Base-by-base conservation (phyloP, 2,113 vertebrate species). In the Psephotus haematonotus region DNA sequence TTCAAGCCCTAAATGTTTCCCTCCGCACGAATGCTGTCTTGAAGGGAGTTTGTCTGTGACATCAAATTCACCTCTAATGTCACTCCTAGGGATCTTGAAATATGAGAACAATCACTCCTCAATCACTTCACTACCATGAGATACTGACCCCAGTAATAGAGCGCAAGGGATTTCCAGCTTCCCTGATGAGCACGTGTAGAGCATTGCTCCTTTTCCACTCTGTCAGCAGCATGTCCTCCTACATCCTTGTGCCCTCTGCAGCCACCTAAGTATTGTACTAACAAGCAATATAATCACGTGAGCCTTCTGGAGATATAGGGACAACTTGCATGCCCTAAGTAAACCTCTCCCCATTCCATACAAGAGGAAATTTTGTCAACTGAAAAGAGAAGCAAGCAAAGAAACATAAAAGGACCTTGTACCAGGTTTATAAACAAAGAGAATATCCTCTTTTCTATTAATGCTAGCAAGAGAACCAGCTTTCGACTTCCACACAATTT, bases 21-120 rank as follows among this genome's bases (percentile, higher is more conserved):
- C 8, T 74, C 17, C 64, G 11, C 10, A 11, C 9, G 4, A 80
- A 7, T 20, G 72, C 17, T 82, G 39, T 43, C 17, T 69, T 52
- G 55, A 89, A 91, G 10, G 3, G 6, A 76, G 15, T 67, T 84
- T 82, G 60, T 17, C 74, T 79, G 4, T 44, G 70, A 76, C 52
- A 91, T n/a, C 44, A 85, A 69, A 82, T 62, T 93, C 47, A 62
- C 62, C 52, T 90, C 47, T 41, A 85, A 37, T 49, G 44, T 92
- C 70, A 59, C 31, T 89, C n/a, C 17, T 41, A 65, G 43, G 76
- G 33, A 29, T 77, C 47, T 35, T 89, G 93, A 92, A 91, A 85
- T 69, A 68, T 11, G 31, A 84, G 6, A 75, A 23, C 33, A 84
- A 79, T 82, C 35, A 23, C 62, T 41, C 14, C 49, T 47, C 27